phyloP scores from a whole-genome alignment of 2,797 vertebrate species.

The Cyprinella venusta region DNA sequence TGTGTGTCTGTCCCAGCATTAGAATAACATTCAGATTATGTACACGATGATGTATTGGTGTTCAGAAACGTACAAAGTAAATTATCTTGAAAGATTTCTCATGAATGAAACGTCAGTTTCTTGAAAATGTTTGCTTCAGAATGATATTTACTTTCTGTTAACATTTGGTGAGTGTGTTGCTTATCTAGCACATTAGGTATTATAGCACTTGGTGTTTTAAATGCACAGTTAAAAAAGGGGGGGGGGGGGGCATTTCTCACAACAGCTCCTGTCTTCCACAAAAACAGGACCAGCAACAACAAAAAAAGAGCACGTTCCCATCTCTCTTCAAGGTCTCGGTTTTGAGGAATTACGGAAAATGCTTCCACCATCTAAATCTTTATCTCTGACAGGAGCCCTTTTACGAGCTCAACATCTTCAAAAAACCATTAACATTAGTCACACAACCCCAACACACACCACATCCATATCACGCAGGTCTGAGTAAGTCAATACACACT shows the following conservation, averaged over 20 bases:
- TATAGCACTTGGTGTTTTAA: too few relatives aligned
- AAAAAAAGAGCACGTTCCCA: background rate
- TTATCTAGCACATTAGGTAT: background rate
- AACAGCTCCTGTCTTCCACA: background rate
- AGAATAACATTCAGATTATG: background rate
- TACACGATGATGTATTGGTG: background rate
- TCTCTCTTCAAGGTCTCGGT: slow-evolving; percentile 67
- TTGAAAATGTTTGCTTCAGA: background rate
- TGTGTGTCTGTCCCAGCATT: slow-evolving; percentile 27
- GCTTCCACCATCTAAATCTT: slow-evolving; percentile 70
- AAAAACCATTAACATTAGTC: slow-evolving; percentile 24
- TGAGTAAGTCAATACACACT: slow-evolving; percentile 22
- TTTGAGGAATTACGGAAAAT: slow-evolving; percentile 65
- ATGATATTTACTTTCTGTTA: background rate
- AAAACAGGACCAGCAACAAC: background rate
- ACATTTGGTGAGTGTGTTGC: background rate
- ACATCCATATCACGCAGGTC: slow-evolving; percentile 4
- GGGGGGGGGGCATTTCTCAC: background rate
- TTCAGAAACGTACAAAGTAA: background rate
- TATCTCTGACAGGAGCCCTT: slow-evolving; percentile 53
- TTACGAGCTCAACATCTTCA: slow-evolving; percentile 17
- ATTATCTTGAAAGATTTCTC: background rate
- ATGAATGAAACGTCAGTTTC: background rate
- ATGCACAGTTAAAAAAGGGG: background rate
- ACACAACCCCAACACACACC: background rate